These are phyloP conservation scores for Xestobium rufovillosum DNA, from an alignment of 2,888 invertebrate species.

Conservation along the genomic window DNA sequence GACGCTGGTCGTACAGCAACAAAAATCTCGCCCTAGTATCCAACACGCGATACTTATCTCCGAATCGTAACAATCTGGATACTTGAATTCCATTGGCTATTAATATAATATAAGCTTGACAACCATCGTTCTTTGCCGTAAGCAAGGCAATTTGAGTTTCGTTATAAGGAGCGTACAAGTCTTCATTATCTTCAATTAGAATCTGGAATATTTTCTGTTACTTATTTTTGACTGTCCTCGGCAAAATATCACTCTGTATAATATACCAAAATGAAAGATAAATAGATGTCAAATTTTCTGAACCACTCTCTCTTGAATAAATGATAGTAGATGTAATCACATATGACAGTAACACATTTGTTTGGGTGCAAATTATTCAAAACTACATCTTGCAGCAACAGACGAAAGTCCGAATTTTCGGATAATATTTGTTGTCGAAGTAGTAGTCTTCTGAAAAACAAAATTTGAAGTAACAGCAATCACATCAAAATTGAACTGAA, in stretches of 20 bases:
- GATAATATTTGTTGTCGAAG: no score
- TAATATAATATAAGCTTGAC: slow-evolving; percentile 63
- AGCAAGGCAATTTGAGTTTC: slow-evolving; percentile 51
- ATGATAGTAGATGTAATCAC: slow-evolving; percentile 48
- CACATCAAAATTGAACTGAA: no score
- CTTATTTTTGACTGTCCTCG: slow-evolving; percentile 2
- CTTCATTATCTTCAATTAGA: slow-evolving; percentile 55
- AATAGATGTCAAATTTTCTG: slow-evolving; percentile 36
- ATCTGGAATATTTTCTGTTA: no score
- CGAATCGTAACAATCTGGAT: slow-evolving; percentile 58
- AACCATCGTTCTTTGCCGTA: slow-evolving; percentile 55
- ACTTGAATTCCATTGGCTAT: slow-evolving; percentile 65
- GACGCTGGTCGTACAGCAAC: slow-evolving; percentile 59
- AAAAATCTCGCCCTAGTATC: slow-evolving; percentile 66
- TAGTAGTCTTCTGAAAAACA: no score
- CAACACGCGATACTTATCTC: slow-evolving; percentile 61
- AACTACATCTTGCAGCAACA: slow-evolving; percentile 35
- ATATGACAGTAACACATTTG: slow-evolving; percentile 48
- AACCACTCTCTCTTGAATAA: slow-evolving; percentile 48
- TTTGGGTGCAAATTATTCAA: slow-evolving; percentile 33
- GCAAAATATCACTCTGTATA: not conserved
- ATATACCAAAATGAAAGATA: slow-evolving; percentile 52
- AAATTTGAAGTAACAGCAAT: no score
- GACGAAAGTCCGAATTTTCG: slow-evolving; percentile 19
- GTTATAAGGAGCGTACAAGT: slow-evolving; percentile 55